A percentile compares a stretch with the other conserved stretches of the same genome.
Evolutionary conservation across 2,888 invertebrate genomes (phyloP).

Genomic region (Nephrotoma guestfalica): DNA sequence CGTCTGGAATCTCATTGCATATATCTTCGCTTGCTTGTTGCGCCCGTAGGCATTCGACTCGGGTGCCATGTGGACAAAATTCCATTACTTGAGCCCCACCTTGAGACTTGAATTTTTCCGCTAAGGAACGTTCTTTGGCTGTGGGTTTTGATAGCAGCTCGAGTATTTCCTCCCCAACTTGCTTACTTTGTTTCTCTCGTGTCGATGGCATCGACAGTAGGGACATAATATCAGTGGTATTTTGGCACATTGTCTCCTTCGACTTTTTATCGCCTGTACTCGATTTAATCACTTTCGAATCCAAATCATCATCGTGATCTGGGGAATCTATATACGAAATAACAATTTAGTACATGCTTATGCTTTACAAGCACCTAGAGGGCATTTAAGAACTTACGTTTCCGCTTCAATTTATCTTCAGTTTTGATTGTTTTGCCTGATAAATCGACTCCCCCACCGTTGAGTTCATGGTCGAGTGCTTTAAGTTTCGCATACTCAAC

Average conservation of each 20-base stretch:
- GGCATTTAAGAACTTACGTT: slow-evolving; percentile 24
- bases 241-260: slow-evolving; percentile 33
- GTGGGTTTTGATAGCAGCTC: slow-evolving; percentile 89
- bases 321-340: not conserved
- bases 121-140: slow-evolving; percentile 88
- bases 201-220: slow-evolving; percentile 56
- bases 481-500: slow-evolving; percentile 24
- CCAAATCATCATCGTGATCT: not conserved
- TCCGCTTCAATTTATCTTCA: slow-evolving; percentile 28
- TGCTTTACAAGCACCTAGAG: slow-evolving; percentile 6
- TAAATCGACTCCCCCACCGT: slow-evolving; percentile 24
- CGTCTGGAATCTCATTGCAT: slow-evolving; percentile 17
- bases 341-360: slow-evolving; percentile 30
- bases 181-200: slow-evolving; percentile 87
- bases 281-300: slow-evolving; percentile 19
- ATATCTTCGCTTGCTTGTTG: slow-evolving; percentile 31
- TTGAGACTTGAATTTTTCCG: slow-evolving; percentile 90
- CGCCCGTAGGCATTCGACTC: slow-evolving; percentile 64
- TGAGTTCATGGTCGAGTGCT: slow-evolving; percentile 25
- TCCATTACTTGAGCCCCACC: slow-evolving; percentile 89
- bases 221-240: slow-evolving; percentile 26
- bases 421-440: slow-evolving; percentile 22
- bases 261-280: slow-evolving; percentile 41
- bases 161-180: slow-evolving; percentile 90
- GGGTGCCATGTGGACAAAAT: slow-evolving; percentile 92